A percentile compares a stretch with the other conserved stretches of the same genome.
Conservation (phyloP, 1,140 invertebrate genomes). For the Pogonus chalceus region DNA sequence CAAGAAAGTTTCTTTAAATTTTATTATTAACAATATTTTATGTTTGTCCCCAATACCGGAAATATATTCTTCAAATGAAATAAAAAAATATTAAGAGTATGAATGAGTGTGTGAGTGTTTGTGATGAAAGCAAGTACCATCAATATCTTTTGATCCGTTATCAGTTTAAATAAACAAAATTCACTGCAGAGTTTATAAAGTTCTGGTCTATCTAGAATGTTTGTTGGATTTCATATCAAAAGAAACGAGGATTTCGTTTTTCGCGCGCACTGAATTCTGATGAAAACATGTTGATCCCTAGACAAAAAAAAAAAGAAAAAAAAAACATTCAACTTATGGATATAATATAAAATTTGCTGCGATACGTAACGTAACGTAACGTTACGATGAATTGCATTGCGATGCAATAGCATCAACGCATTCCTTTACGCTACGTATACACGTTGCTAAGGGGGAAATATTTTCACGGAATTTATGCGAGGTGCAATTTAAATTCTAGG, state of each 20-base stretch:
- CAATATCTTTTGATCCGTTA: conserved; percentile 1
- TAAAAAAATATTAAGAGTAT: no score
- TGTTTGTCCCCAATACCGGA: no score
- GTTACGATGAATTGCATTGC: no score
- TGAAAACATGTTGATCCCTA: conserved; percentile 4
- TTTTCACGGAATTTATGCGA: conserved; percentile 1
- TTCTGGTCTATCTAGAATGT: neutral
- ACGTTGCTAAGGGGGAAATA: neutral
- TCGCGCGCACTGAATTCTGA: neutral
- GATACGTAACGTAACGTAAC: no score
- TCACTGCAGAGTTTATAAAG: neutral
- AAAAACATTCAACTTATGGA: neutral
- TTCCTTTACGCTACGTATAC: neutral
- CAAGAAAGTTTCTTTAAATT: no score
- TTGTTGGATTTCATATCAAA: conserved; percentile 3
- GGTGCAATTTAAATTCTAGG: conserved; percentile 1
- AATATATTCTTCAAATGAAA: no score
- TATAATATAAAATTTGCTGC: neutral
- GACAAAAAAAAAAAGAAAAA: no score
- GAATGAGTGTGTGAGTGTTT: no score
- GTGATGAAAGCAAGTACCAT: no score
- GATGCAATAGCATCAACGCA: no score
- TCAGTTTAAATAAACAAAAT: conserved; percentile 2
- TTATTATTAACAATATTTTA: no score
- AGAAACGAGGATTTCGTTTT: neutral